Base-by-base conservation (phyloP, 2,888 invertebrate species). In the Dioctria rufipes region DNA sequence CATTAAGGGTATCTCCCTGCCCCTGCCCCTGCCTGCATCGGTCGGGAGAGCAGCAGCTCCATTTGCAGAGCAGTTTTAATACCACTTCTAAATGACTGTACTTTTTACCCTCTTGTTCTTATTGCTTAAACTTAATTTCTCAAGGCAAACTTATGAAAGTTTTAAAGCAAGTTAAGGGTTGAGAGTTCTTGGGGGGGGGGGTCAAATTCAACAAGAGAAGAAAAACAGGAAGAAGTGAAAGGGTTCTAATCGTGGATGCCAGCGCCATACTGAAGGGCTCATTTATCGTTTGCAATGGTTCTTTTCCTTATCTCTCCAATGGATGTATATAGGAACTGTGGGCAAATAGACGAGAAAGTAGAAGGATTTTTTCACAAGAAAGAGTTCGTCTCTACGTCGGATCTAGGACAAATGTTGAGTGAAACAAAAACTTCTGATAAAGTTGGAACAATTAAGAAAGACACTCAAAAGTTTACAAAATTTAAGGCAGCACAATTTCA, bases 391-490 rank as follows among this genome's bases (percentile, higher is more conserved):
- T 40, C 25, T 37, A 63, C 13, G 37, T 63, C 13, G 63, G 63
- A 63, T 63, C 63, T 11, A 63, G 40, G 37, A 63, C 63, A 39
- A 63, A 63, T 63, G 37, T 43, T 43, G 51, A 37, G 58, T n/a
- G 40, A 61, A 80, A 66, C 60, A 78, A 80, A 80, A 80, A 80
- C 49, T 80, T 80, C 66, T 77, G 80, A 80, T 80, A 80, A 80
- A 80, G 80, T 80, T 80, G 66, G 69, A 60, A 80, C 77, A 80
- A 80, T 80, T 80, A 78, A 58, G 69, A 78, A 80, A 80, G 80
- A 78, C 69, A 80, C 78, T 80, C 77, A 80, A 69, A 80, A 80
- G 69, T 66, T 80, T 78, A 73, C 49, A 49, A 54, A 54, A 11
- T 11, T 54, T 54, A 54, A 54, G 54, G 54, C 54, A 54, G 54